Evolutionary conservation across 2,888 invertebrate species (phyloP).

Genomic region (Amphiduros pacificus): DNA sequence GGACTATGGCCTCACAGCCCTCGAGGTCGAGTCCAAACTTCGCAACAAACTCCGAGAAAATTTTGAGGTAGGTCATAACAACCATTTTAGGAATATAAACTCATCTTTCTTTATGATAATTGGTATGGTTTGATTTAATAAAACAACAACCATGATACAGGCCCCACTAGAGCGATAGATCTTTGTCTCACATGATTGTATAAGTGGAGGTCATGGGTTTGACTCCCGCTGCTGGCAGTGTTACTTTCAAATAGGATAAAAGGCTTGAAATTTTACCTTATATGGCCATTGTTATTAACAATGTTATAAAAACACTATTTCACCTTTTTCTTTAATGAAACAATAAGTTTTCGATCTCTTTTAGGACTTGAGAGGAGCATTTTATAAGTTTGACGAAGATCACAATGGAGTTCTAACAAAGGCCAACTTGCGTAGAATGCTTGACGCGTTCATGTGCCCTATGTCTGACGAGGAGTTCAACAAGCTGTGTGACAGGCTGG

Average conservation of each 20-base stretch:
- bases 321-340: background rate
- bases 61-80: slow-evolving; percentile 48
- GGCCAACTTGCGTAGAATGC: slow-evolving; percentile 48
- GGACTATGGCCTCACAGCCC: slow-evolving; percentile 47
- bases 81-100: too few relatives aligned
- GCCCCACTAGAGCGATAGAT: too few relatives aligned
- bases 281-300: too few relatives aligned
- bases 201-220: too few relatives aligned
- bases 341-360: slow-evolving; percentile 8
- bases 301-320: too few relatives aligned
- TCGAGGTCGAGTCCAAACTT: slow-evolving; percentile 45
- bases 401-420: slow-evolving; percentile 49
- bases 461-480: slow-evolving; percentile 51
- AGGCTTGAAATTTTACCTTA: too few relatives aligned
- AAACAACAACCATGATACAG: too few relatives aligned
- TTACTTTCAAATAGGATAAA: too few relatives aligned
- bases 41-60: slow-evolving; percentile 51
- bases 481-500: slow-evolving; percentile 45
- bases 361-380: slow-evolving; percentile 53
- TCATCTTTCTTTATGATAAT: too few relatives aligned
- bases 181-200: too few relatives aligned
- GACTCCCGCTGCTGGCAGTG: too few relatives aligned
- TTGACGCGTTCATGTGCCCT: slow-evolving; percentile 52
- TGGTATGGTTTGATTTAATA: too few relatives aligned
- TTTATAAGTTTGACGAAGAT: slow-evolving; percentile 56